Evolutionary conservation across 2,113 vertebrate genomes (phyloP), one percentile per base, ranked within the genome.

Genomic region (Xenopus borealis): DNA sequence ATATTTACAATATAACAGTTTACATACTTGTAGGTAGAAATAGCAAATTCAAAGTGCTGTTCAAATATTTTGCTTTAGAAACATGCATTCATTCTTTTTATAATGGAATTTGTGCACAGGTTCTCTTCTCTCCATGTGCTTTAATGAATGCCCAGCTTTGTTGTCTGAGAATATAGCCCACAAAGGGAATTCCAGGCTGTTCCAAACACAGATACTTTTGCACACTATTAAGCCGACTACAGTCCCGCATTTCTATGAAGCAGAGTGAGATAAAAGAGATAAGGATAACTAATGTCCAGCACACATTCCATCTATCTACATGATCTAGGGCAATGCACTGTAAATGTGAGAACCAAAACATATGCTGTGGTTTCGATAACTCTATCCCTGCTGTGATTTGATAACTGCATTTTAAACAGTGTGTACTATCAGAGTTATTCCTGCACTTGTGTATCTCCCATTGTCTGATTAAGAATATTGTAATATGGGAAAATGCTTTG

Each of bases 271-370:
- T 62, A 59, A 72, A 68, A 80, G 44, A 30, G 73, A 77, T 77
- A 77, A 65, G 12, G 62, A 70, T 72, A 79, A 78, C 72, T 71
- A 78, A 81, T 81, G 83, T 72, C 71, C 76, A 78, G 8, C 50
- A 55, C 45, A 19, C 10, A 2, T 8, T 5, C 16, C 59, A 79
- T 82, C 75, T 74, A 30, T 84, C 80, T 82, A 79, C 67, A 78
- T 73, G 80, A 81, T 72, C 78, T 79, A 53, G 70, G 72, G 79
- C 78, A 83, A 78, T 12, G 76, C 11, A 71, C 70, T 9, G 46
- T 71, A 75, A 78, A 78, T 73, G 66, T 55, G 75, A 62, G 63
- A 80, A 81, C 75, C 80, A 85, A 80, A 30, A 78, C 78, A 78
- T 82, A 80, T 78, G 70, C 72, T 17, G 3, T 0, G 67, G 78